Base-by-base conservation (phyloP, 2,797 vertebrate species). In the Manis crassicaudata region DNA sequence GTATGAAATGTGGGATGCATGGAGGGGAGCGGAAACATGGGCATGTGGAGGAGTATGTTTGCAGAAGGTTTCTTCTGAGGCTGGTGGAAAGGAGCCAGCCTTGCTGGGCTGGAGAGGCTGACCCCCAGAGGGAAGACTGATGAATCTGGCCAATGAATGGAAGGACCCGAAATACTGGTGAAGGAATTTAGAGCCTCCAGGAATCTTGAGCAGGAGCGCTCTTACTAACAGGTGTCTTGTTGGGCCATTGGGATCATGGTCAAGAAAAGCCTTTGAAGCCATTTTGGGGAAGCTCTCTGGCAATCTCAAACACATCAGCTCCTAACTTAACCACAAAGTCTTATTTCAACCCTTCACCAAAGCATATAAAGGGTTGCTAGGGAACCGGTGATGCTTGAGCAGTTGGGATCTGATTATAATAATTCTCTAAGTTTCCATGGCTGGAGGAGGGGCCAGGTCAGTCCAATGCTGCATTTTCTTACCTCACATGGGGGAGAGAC, bases 361-460 rank as follows among this genome's bases (percentile, higher is more conserved):
- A 96, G 95, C 50, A 2, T 95, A 92, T 92, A 20, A 70, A 96
- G 83, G 86, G 97, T 98, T 98, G 97, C 97, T 98, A 98, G 96
- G 97, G 97, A 92, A 97, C 97, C 1, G 35, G 75, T 77, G 94
- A 97, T 95, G 94, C 92, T 97, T 76, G 90, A 97, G 93, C 96
- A 77, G 85, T 94, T 95, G 92, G 88, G 95, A 97, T 96, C 86
- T 94, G 92, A 94, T 96, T 88, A 92, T 81, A 88, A 89, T 92
- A 89, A 90, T 96, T 90, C 73, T 94, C 82, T 94, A 88, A 95
- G 93, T 97, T 97, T 92, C 75, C 76, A 35, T 43, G 94, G 79
- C 70, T 83, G 82, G 79, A 95, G 92, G 70, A 95, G 84, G 76
- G 94, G 60, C 40, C 52, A 54, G 96, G 50, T 84, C 76, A 46